Evolutionary conservation across 30 jellyfish, hydroid and myxozoan species (phyloP).

Genomic region (Mastigias papua): DNA sequence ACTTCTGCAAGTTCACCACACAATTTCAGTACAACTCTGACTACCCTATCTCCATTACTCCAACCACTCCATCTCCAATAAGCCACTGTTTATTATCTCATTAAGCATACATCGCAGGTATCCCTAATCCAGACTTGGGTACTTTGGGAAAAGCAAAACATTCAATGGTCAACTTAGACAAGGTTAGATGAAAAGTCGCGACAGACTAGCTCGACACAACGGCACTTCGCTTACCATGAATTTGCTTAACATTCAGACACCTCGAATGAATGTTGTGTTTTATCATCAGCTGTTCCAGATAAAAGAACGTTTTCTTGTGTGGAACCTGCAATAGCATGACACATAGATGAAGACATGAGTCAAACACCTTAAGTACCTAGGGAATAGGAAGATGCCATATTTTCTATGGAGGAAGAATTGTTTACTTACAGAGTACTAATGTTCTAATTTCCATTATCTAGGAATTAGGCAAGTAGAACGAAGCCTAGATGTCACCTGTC

Average conservation of each 20-base stretch:
- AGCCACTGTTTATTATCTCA: too few species aligned
- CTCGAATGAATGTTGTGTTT: constrained; percentile 84
- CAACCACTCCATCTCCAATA: too few species aligned
- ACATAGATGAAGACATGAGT: neutral
- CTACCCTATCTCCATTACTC: too few species aligned
- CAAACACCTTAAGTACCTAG: too few species aligned
- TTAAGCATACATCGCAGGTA: too few species aligned
- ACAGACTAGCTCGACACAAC: neutral
- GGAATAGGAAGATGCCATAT: neutral
- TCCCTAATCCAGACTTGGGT: too few species aligned
- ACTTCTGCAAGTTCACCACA: too few species aligned
- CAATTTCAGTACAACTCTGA: too few species aligned
- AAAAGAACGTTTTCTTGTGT: constrained; percentile 93
- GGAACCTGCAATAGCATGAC: constrained; percentile 70
- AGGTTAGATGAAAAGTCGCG: neutral
- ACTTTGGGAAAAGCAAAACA: too few species aligned
- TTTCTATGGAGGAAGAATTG: too few species aligned
- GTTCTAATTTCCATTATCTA: too few species aligned
- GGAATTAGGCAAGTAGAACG: neutral
- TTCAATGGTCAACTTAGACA: neutral
- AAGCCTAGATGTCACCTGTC: neutral
- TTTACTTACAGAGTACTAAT: neutral
- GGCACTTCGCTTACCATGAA: constrained; percentile 82
- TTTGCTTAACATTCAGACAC: constrained; percentile 89
- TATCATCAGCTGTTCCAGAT: constrained; percentile 93